These are phyloP conservation scores for Cyclophora punctaria DNA, from an alignment of 2,888 invertebrate genomes.

Conservation along the genomic window DNA sequence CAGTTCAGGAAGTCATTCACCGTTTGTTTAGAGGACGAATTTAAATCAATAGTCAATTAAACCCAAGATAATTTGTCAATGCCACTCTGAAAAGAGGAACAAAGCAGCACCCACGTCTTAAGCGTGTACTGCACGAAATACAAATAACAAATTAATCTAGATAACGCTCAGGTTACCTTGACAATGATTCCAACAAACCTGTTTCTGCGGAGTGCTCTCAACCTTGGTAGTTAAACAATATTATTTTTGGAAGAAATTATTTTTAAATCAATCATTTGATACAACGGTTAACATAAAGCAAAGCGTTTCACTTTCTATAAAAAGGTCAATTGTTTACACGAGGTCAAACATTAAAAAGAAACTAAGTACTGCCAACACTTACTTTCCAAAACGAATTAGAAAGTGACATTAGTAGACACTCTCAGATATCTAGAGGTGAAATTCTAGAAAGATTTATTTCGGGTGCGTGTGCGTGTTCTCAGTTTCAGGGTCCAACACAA, in stretches of 20 bases:
- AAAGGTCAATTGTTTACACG: neutral
- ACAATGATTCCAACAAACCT: conserved; percentile 14
- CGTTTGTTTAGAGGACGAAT: conserved; percentile 14
- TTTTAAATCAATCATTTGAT: too few relatives aligned
- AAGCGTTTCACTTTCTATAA: neutral
- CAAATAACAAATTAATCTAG: conserved; percentile 1
- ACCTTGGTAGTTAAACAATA: conserved; percentile 9
- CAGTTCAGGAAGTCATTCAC: conserved; percentile 16
- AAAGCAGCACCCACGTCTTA: conserved; percentile 1
- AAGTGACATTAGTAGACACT: neutral
- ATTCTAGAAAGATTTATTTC: neutral
- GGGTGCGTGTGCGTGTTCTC: too few relatives aligned
- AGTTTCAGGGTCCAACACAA: too few relatives aligned
- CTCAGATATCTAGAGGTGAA: neutral
- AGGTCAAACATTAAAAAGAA: neutral
- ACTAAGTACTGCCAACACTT: neutral
- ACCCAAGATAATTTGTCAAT: conserved; percentile 7
- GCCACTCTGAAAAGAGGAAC: conserved; percentile 1
- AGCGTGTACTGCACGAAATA: neutral
- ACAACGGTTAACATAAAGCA: neutral
- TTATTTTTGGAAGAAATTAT: neutral
- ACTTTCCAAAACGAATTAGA: neutral
- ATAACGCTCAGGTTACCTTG: conserved; percentile 9
- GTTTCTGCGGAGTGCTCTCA: conserved; percentile 17
- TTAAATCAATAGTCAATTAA: conserved; percentile 15